A percentile compares a stretch with the other conserved stretches of the same genome.
Conservation (phyloP, 2,888 invertebrate species). For the Criorhina ranunculi region DNA sequence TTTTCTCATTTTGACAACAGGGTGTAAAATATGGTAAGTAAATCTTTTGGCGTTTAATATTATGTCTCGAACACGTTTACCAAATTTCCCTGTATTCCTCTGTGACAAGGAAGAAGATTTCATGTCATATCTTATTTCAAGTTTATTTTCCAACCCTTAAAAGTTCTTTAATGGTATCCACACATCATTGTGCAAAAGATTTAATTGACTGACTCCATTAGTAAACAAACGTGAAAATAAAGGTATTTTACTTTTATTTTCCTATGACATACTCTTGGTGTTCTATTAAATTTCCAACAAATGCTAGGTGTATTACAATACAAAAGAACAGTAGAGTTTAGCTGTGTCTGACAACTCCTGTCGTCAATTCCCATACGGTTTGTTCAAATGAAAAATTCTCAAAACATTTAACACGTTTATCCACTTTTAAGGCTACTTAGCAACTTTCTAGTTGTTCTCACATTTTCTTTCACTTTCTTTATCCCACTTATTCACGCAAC, state of each 20-base stretch:
- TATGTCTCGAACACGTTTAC: too few relatives aligned
- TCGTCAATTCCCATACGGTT: not conserved
- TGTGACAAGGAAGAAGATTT: too few relatives aligned
- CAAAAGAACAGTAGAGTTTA: not conserved
- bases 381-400: slow-evolving; percentile 25
- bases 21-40: too few relatives aligned
- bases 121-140: too few relatives aligned
- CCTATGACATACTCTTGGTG: not conserved
- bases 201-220: too few relatives aligned
- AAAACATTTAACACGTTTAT: slow-evolving; percentile 55
- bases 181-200: too few relatives aligned
- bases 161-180: too few relatives aligned
- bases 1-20: too few relatives aligned
- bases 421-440: slow-evolving; percentile 44
- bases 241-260: not conserved
- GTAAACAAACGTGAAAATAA: too few relatives aligned
- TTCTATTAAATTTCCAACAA: slow-evolving; percentile 1
- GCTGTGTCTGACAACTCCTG: not conserved
- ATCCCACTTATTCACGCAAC: not conserved
- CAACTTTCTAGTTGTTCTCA: slow-evolving; percentile 6
- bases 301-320: not conserved
- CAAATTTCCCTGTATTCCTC: too few relatives aligned
- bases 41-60: too few relatives aligned
- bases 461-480: slow-evolving; percentile 10
- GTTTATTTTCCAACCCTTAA: too few relatives aligned